Percentiles rank a stretch among this genome's conserved stretches.
Evolutionary conservation across 2,113 vertebrate genomes (phyloP).

Genomic region (Todiramphus chloris): DNA sequence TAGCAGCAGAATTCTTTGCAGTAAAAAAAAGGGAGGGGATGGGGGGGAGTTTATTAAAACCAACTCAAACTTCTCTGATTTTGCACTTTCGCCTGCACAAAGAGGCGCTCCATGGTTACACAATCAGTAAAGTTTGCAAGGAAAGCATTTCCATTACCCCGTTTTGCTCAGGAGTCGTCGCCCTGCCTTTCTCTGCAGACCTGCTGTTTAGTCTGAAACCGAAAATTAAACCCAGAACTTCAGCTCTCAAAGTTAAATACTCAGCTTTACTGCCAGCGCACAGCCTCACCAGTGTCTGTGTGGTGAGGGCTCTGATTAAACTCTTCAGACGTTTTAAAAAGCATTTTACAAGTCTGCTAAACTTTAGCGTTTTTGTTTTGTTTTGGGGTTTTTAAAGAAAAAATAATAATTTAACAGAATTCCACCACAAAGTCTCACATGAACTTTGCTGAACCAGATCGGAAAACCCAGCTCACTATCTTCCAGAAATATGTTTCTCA

Average conservation of each 20-base stretch:
- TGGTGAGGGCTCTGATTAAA: slow-evolving; percentile 43
- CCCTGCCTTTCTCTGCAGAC: slow-evolving; percentile 49
- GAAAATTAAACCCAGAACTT: slow-evolving; percentile 72
- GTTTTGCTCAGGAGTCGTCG: slow-evolving; percentile 14
- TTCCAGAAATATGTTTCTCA: not conserved
- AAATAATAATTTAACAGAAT: not conserved
- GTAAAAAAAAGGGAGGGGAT: not conserved
- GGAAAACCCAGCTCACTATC: not conserved
- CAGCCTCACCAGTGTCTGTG: slow-evolving; percentile 39
- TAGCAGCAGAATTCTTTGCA: slow-evolving; percentile 48
- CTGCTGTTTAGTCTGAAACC: slow-evolving; percentile 71
- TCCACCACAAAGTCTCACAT: not conserved
- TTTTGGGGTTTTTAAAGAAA: not conserved
- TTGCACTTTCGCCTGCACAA: not conserved
- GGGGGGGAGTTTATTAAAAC: slow-evolving; percentile 11
- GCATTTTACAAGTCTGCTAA: slow-evolving; percentile 41
- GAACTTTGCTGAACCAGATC: not conserved
- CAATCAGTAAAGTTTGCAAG: not conserved
- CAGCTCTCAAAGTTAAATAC: slow-evolving; percentile 40
- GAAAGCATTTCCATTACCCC: slow-evolving; percentile 9
- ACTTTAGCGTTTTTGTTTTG: not conserved
- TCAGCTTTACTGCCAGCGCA: slow-evolving; percentile 5
- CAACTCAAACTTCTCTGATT: not conserved
- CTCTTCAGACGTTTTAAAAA: slow-evolving; percentile 41
- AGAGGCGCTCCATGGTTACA: not conserved